phyloP scores from a whole-genome alignment of 92 coral and sea anemone genomes.

The Porites rus region DNA sequence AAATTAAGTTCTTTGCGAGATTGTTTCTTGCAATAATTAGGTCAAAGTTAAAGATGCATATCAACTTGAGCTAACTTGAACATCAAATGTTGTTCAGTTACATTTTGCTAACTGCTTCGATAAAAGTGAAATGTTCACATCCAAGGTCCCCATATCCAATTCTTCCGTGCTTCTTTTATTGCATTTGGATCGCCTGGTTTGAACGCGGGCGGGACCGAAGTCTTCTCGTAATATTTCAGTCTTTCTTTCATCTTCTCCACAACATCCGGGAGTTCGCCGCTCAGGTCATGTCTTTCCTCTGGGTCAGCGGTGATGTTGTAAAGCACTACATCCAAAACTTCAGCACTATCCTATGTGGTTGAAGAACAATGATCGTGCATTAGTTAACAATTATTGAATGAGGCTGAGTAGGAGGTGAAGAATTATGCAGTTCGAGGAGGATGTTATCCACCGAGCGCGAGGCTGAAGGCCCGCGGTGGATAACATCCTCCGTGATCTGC shows the following conservation, averaged over 20 bases:
- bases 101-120: too few species aligned
- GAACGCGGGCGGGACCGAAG: slow-evolving; percentile 50
- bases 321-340: slow-evolving; percentile 54
- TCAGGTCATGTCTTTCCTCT: slow-evolving; percentile 74
- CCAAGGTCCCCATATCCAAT: slow-evolving; percentile 82
- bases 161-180: slow-evolving; percentile 48
- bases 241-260: slow-evolving; percentile 58
- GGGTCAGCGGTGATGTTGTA: slow-evolving; percentile 85
- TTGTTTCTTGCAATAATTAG: too few species aligned
- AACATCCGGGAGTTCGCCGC: slow-evolving; percentile 59
- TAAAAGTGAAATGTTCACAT: not conserved
- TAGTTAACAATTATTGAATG: too few species aligned
- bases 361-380: not conserved
- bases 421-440: too few species aligned
- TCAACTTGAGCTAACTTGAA: too few species aligned
- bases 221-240: slow-evolving; percentile 61
- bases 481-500: too few species aligned
- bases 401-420: too few species aligned
- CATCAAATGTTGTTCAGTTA: too few species aligned
- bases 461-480: too few species aligned
- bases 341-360: slow-evolving; percentile 27
- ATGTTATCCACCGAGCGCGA: too few species aligned
- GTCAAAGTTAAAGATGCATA: too few species aligned
- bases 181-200: slow-evolving; percentile 61
- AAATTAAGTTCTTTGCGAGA: too few species aligned